Evolutionary conservation across 2,113 vertebrate species (phyloP), one percentile per base, ranked within the genome.

Genomic region (Prietella phreatophila): DNA sequence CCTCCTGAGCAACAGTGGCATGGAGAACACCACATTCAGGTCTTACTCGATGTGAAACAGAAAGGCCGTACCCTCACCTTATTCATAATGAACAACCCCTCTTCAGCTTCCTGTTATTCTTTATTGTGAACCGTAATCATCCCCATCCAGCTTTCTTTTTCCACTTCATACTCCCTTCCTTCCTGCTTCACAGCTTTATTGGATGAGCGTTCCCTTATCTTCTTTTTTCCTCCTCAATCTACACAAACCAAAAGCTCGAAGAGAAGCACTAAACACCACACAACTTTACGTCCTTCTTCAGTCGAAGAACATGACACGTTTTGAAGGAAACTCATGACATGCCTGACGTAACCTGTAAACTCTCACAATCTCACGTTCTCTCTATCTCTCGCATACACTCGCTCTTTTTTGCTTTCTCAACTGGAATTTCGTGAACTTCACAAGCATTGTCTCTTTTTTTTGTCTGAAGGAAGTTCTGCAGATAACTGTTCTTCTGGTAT

Each of bases 21-120:
- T 99, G 95, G 97, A 99, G 93, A 98, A 98, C 0, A 96, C 97
- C 92, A 99, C 98, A 27, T 99, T 99, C 95, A 97, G 97, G 98
- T 99, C 92, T 47, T 42, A 9, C 55, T 60, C 27, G 58, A 55
- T 81, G 33, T 65, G 9, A 39, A 58, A 58, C 36, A 14, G 11
- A 42, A 55, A 61, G 2, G 27, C n/a, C 27, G 22, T 36, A n/a
- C 7, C 58, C n/a, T 15, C 11, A 60, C 15, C 6, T 50, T 36
- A 17, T 13, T 20, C n/a, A 14, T 39, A 30, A 27, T 11, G 60
- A 78, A 13, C 14, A 0, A 53, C 53, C 4, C 14, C 2, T 53
- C 25, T 79, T 30, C 50, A 79, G 8, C 76, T 30, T 80, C 50
- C 71, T 25, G 19, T 39, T 22, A 42, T 36, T 3, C 63, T n/a